Conservation (phyloP, 2,797 vertebrate species). For the Gymnopithys bicolor region DNA sequence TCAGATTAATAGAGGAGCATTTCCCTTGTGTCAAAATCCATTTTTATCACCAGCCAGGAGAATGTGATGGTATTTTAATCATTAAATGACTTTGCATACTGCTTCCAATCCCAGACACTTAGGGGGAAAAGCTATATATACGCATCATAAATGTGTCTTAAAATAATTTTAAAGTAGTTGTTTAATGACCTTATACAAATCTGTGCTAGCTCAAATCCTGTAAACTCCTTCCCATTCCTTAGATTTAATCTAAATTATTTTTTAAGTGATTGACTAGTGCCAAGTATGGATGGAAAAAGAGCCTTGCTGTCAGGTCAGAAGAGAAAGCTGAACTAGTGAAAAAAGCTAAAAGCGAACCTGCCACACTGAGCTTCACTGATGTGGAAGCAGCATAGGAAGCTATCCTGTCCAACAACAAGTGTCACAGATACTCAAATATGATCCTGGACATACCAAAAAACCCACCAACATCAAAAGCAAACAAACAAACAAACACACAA, state of each 20-base stretch:
- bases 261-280: neutral
- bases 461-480: neutral
- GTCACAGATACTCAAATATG: neutral
- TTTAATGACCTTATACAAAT: neutral
- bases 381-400: neutral
- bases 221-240: neutral
- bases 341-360: neutral
- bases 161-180: neutral
- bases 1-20: neutral
- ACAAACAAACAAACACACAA: no score
- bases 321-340: neutral
- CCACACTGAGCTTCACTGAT: neutral
- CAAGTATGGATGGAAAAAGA: neutral
- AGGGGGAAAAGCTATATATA: neutral
- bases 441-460: neutral
- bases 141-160: neutral
- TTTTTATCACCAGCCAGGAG: neutral
- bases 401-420: neutral
- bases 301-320: neutral
- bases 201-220: neutral
- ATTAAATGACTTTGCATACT: neutral
- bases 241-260: neutral
- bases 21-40: neutral
- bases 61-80: conserved; percentile 1
- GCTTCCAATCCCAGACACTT: conserved; percentile 1